Base-by-base conservation (phyloP, 2,113 vertebrate species). In the Rousettus leschenaultii region DNA sequence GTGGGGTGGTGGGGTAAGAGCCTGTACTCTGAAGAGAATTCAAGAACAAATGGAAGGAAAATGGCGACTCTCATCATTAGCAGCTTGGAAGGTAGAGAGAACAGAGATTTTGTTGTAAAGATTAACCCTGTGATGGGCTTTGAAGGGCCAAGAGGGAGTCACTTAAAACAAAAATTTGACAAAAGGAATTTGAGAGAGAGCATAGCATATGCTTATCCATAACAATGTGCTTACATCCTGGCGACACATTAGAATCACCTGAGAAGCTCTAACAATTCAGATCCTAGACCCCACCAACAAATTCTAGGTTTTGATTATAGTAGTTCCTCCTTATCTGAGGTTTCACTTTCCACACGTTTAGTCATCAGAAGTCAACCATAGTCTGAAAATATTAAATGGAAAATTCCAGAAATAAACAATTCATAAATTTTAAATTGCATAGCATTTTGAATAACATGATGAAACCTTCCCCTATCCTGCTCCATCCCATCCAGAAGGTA, bases 131-230 rank as follows among this genome's bases (percentile, higher is more conserved):
- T 15, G 5, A n/a, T 15, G 35, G 35, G 26, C 19, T 84, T 83
- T 18, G 1, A 85, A 53, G 40, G 16, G 43, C 48, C 26, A n/a
- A 3, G 7, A 24, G 3, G 28, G 33, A 14, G 16, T 66, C 5
- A 1, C 12, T 13, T 13, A 55, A 71, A 26, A 71, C 21, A 57
- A 35, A 55, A 15, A 6, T 6, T 4, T 15, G 2, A 19, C 1
- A 9, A 40, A 48, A 28, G 38, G 6, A 18, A 59, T 33, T 35
- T 84, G 40, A 53, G 30, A 53, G 21, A 63, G 10, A 53, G 19
- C 12, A 5, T 0, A 7, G 19, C 51, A 33, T 4, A 15, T 2
- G 5, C 14, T 33, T 51, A 35, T n/a, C 2, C 10, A n/a, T 9
- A 70, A 30, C 35, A 6, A 22, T 40, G 21, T 24, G 13, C 28